These are phyloP conservation scores for Misgurnus anguillicaudatus DNA, from an alignment of 2,113 vertebrate genomes.

Conservation along the genomic window DNA sequence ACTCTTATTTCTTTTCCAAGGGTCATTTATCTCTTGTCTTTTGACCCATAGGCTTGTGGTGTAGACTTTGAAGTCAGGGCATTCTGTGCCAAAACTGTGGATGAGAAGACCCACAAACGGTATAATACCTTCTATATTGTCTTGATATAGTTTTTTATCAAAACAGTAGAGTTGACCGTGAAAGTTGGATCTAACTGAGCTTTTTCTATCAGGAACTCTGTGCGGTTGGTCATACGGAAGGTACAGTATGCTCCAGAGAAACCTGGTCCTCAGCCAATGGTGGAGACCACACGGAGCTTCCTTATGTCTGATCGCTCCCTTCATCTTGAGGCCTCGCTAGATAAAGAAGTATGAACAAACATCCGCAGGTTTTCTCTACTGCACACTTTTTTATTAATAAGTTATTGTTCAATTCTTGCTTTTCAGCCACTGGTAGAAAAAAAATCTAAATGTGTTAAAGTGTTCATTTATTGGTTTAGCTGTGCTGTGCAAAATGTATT, in stretches of 20 bases:
- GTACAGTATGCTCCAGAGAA: slow-evolving; percentile 92
- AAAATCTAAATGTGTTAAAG: not conserved
- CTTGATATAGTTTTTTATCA: no score
- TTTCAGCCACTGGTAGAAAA: not conserved
- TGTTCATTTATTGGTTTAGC: not conserved
- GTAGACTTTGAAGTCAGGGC: slow-evolving; percentile 93
- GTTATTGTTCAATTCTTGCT: not conserved
- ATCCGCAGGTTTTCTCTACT: not conserved
- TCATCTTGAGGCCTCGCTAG: slow-evolving; percentile 88
- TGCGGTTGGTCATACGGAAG: slow-evolving; percentile 89
- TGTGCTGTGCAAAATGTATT: no score
- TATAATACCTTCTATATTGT: no score
- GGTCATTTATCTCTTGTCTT: slow-evolving; percentile 9
- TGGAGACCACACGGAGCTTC: slow-evolving; percentile 89
- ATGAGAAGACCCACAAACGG: slow-evolving; percentile 95
- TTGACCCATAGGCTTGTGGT: slow-evolving; percentile 76
- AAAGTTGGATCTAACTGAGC: slow-evolving; percentile 11
- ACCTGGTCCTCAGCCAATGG: slow-evolving; percentile 86
- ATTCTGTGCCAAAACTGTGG: slow-evolving; percentile 88
- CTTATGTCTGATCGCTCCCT: slow-evolving; percentile 90
- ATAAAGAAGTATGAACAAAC: slow-evolving; percentile 80
- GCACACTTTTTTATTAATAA: not conserved
- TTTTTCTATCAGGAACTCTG: slow-evolving; percentile 79
- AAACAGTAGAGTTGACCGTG: not conserved
- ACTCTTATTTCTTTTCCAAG: not conserved